These are phyloP conservation scores for Eilema griseolum DNA, from an alignment of 2,888 invertebrate genomes.

Conservation along the genomic window DNA sequence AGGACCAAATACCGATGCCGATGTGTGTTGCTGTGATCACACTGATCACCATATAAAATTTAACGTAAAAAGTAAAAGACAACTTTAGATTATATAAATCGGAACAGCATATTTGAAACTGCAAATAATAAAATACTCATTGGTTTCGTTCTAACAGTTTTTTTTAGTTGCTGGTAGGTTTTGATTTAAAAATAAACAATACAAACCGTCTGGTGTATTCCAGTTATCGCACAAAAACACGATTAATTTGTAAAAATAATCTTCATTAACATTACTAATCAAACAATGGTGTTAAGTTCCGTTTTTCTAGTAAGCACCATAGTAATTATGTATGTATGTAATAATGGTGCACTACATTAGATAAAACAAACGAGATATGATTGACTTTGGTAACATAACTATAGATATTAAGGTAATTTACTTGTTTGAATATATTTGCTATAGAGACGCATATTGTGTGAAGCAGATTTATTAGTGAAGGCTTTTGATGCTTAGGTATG, in stretches of 20 bases:
- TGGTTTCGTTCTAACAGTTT: neutral
- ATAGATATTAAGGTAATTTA: no score
- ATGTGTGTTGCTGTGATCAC: neutral
- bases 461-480: neutral
- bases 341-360: no score
- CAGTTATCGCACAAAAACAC: neutral
- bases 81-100: neutral
- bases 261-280: neutral
- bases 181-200: neutral
- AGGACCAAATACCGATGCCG: neutral
- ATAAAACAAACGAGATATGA: no score
- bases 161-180: neutral
- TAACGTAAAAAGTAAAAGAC: neutral
- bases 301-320: no score
- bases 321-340: no score
- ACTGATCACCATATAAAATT: neutral
- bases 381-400: no score
- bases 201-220: neutral
- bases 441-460: no score
- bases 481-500: neutral
- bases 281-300: neutral
- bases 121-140: neutral
- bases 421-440: no score
- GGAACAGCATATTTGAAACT: neutral
- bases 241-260: neutral